phyloP scores from a whole-genome alignment of 2,113 vertebrate genomes.

The Donacobius atricapilla region DNA sequence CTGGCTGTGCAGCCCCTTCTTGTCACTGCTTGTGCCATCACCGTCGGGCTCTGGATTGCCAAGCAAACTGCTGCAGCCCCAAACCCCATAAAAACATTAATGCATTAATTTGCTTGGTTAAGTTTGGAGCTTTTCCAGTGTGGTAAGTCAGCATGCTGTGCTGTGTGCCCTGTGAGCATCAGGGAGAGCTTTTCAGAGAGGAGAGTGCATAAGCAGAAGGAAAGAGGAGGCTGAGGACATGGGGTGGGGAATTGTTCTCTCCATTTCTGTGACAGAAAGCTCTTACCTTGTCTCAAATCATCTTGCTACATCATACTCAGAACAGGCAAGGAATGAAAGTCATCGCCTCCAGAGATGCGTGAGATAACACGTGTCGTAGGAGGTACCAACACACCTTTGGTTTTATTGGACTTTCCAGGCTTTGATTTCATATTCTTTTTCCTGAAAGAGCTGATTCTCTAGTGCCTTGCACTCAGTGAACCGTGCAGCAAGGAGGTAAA shows the following conservation, averaged over 20 bases:
- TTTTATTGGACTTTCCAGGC: constrained; percentile 31
- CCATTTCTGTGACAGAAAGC: not conserved
- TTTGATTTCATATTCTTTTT: constrained; percentile 10
- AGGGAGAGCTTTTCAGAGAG: not conserved
- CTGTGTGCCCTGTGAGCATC: not conserved
- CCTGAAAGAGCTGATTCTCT: not conserved
- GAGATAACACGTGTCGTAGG: not conserved
- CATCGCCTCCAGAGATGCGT: not conserved
- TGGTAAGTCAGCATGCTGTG: not conserved
- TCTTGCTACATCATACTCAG: not conserved
- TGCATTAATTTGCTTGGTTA: not conserved
- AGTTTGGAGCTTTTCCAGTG: not conserved
- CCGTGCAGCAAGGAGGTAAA: not conserved
- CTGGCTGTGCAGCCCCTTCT: not conserved
- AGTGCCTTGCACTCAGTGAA: not conserved
- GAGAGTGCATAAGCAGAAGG: not conserved
- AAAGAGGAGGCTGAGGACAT: not conserved
- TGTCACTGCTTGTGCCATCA: not conserved
- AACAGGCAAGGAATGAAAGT: not conserved
- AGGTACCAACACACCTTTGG: not conserved
- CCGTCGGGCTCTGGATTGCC: not conserved
- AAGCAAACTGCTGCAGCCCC: not conserved
- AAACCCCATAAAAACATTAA: not conserved
- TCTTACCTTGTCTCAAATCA: not conserved
- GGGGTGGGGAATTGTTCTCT: not conserved